A percentile compares a stretch with the other conserved stretches of the same genome.
Evolutionary conservation across 2,113 vertebrate species (phyloP).

Genomic region (Peromyscus polionotus): DNA sequence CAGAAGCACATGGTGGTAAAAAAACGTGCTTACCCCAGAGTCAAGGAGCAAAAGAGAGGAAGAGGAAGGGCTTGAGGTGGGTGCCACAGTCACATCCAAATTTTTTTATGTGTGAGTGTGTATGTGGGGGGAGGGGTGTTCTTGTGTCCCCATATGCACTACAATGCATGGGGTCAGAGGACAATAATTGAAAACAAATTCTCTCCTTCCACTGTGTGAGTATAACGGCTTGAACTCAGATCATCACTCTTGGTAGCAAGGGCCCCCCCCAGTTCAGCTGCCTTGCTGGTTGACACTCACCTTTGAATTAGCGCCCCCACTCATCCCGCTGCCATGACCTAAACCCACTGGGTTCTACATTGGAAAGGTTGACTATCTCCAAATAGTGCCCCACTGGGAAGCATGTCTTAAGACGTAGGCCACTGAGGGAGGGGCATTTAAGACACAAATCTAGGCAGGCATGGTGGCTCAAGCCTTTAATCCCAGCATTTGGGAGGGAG

Average conservation of each 20-base stretch:
- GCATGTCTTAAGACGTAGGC: not conserved
- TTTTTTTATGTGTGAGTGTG: not conserved
- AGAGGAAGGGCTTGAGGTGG: not conserved
- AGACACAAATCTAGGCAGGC: not conserved
- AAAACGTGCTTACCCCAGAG: not conserved
- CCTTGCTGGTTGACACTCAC: not conserved
- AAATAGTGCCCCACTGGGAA: not conserved
- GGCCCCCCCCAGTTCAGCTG: not conserved
- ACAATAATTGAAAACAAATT: not conserved
- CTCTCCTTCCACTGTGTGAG: not conserved
- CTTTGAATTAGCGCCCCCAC: not conserved
- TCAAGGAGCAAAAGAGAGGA: not conserved
- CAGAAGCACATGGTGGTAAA: not conserved
- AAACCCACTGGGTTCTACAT: not conserved
- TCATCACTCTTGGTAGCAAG: no score
- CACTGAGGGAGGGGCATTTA: not conserved
- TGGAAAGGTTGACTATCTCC: not conserved
- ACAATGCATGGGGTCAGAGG: not conserved
- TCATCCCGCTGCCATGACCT: not conserved
- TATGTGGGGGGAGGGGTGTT: not conserved
- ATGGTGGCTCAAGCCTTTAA: not conserved
- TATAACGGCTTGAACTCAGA: not conserved
- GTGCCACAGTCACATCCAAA: not conserved
- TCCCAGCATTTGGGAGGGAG: not conserved
- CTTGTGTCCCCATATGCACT: rapidly evolving